Conservation (phyloP, 2,113 vertebrate species). For the Coptodon bakossiorum region DNA sequence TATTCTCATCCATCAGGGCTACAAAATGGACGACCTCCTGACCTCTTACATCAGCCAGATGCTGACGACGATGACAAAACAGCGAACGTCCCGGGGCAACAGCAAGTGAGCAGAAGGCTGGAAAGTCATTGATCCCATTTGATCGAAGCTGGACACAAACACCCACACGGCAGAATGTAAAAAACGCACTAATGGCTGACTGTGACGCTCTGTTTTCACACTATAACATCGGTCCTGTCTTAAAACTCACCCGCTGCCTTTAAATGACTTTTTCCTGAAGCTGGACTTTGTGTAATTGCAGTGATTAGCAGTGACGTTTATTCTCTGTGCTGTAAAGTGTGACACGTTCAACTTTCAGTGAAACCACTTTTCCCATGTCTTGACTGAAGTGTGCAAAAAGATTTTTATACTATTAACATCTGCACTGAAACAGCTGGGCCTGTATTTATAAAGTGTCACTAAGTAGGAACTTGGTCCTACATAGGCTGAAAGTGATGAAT, state of each 20-base stretch:
- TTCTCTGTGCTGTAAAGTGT: not conserved
- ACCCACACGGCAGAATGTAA: not conserved
- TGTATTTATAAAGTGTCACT: not conserved
- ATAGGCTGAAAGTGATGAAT: not conserved
- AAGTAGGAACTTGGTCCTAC: not conserved
- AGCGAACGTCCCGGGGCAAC: constrained; percentile 77
- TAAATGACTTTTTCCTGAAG: not conserved
- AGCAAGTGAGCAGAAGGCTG: constrained; percentile 72
- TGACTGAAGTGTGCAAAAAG: not conserved
- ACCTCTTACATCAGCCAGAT: constrained; percentile 99
- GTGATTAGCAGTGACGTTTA: not conserved
- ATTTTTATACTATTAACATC: not conserved
- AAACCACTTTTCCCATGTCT: not conserved
- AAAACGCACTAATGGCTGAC: not conserved
- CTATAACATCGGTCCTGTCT: constrained; percentile 19
- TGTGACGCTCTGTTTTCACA: not conserved
- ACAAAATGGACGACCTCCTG: constrained; percentile 98
- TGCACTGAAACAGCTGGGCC: not conserved
- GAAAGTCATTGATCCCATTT: not conserved
- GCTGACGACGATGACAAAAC: constrained; percentile 95
- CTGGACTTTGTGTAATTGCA: not conserved
- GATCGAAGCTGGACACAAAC: not conserved
- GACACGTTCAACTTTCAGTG: fast-evolving
- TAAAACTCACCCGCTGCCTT: constrained; percentile 60
- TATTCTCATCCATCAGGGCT: constrained; percentile 74